These are phyloP conservation scores for Synaphobranchus kaupii DNA, from an alignment of 2,797 vertebrate genomes.

Conservation along the genomic window DNA sequence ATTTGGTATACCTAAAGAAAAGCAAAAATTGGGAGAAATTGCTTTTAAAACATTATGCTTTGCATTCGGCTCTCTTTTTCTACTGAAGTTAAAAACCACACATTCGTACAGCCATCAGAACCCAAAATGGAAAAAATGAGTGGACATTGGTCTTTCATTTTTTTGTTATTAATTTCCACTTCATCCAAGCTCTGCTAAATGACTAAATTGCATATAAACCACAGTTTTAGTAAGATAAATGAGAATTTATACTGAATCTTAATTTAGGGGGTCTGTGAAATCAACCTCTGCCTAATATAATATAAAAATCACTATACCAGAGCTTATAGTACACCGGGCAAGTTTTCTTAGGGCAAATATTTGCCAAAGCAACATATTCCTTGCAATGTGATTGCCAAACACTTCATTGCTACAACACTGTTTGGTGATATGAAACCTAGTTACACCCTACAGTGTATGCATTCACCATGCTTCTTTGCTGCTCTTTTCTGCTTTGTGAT, in stretches of 20 bases:
- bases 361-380: neutral
- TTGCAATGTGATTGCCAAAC: neutral
- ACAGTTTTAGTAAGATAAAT: neutral
- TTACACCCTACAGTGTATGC: neutral
- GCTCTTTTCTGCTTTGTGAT: neutral
- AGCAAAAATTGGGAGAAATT: conserved; percentile 29
- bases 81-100: conserved; percentile 27
- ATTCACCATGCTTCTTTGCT: neutral
- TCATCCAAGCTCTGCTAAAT: neutral
- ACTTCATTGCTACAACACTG: neutral
- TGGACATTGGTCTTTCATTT: conserved; percentile 7
- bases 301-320: neutral
- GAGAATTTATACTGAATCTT: neutral
- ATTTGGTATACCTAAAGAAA: neutral
- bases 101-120: conserved; percentile 21
- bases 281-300: neutral
- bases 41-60: conserved; percentile 11
- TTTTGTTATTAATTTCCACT: neutral
- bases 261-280: neutral
- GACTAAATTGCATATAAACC: neutral
- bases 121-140: conserved; percentile 33
- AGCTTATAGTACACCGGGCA: neutral
- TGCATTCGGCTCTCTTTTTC: conserved; percentile 23
- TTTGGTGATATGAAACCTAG: neutral
- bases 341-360: neutral